Evolutionary conservation across 2,797 vertebrate species (phyloP).

Genomic region (Eupleurogrammus muticus): DNA sequence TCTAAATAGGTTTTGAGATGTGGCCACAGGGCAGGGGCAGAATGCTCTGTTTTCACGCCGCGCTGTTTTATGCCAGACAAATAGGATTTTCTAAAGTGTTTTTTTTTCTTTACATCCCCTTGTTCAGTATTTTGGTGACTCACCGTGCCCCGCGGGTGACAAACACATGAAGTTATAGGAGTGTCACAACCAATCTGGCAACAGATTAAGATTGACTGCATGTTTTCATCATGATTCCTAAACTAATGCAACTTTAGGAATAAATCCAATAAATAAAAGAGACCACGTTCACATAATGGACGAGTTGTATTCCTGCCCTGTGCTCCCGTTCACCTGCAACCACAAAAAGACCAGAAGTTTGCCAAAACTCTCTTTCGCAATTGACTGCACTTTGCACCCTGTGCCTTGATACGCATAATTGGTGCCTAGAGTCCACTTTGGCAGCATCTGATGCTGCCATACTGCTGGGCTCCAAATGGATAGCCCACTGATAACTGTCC

Average conservation of each 20-base stretch:
- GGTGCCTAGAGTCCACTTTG: slow-evolving; percentile 29
- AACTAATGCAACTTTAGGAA: background rate
- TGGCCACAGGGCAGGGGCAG: background rate
- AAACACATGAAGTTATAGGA: background rate
- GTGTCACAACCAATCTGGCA: background rate
- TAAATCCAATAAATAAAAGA: background rate
- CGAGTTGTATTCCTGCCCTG: background rate
- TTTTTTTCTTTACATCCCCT: background rate
- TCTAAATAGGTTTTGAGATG: slow-evolving; percentile 4
- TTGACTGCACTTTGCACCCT: slow-evolving; percentile 43
- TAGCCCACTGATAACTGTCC: slow-evolving; percentile 42
- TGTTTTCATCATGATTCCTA: background rate
- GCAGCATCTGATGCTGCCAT: slow-evolving; percentile 33
- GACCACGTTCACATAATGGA: background rate
- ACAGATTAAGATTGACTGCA: background rate
- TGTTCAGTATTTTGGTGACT: slow-evolving; percentile 12
- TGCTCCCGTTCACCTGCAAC: background rate
- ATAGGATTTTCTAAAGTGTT: background rate
- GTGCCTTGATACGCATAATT: slow-evolving; percentile 28
- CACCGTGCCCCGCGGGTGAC: background rate
- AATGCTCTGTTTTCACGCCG: background rate
- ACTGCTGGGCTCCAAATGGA: slow-evolving; percentile 35
- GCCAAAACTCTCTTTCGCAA: background rate
- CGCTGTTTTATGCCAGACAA: background rate
- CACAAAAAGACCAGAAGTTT: slow-evolving; percentile 5